Evolutionary conservation across 2,797 vertebrate species (phyloP), one percentile per base, ranked within the genome.

Genomic region (Schizothorax lantsangensis): DNA sequence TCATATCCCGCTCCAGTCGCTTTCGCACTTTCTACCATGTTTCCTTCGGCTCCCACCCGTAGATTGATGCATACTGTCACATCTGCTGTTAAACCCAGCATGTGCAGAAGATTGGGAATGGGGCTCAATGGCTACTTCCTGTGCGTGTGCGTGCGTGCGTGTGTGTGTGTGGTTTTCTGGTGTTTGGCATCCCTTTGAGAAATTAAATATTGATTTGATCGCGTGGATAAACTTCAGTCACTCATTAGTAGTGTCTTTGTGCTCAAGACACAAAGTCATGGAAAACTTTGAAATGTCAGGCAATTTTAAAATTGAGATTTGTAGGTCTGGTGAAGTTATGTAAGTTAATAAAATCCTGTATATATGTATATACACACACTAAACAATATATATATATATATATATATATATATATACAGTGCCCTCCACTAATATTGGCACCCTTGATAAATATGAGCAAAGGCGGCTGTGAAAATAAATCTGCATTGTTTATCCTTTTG

Each of bases 1-100:
- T 92, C 85, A 90, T 91, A 81, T 88, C 86, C 77, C 75, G 59
- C 84, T 71, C 33, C 84, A 86, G 68, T 84, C 79, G 68, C 38
- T 88, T 88, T 89, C 84, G 40, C 73, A 71, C 77, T 85, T 85
- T 88, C 79, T 78, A 73, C 74, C 12, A 1, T 4, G 66, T 89
- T 86, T 81, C 78, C 36, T 87, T 86, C 26, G 14, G 49, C 49
- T 72, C 54, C 57, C 79, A 40, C 73, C 83, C 26, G 23, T 47
- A 88, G 91, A 91, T 91, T 91, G 91, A 92, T 92, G 90, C 74
- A 52, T 75, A 71, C 83, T 88, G 88, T 88, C 91, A 78, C 73
- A 6, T 47, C n/a, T 83, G 81, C 17, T 23, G 77, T 81, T 86
- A 62, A 74, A 64, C 74, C 62, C 80, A 77, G 74, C 83, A 68